These are phyloP conservation scores for Cecropterus lyciades DNA, from an alignment of 1,140 invertebrate genomes.

Conservation along the genomic window DNA sequence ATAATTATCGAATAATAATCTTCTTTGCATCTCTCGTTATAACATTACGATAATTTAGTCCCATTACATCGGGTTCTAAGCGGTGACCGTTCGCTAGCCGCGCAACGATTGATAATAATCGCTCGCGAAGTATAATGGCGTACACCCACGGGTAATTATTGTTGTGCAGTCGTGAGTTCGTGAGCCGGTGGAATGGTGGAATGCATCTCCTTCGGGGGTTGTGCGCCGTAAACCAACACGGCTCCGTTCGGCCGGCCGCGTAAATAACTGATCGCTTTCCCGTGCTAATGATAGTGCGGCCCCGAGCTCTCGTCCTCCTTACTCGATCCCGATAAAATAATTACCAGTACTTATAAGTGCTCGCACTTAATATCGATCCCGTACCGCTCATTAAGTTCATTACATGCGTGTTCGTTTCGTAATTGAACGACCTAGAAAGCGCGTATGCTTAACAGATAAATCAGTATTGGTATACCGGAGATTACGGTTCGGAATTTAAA, in stretches of 20 bases:
- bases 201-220: slow-evolving; percentile 84
- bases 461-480: not conserved
- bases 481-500: slow-evolving; percentile 38
- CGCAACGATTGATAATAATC: slow-evolving; percentile 83
- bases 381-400: slow-evolving; percentile 32
- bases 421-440: slow-evolving; percentile 12
- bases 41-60: slow-evolving; percentile 76
- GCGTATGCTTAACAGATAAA: too few relatives aligned
- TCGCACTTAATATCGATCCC: slow-evolving; percentile 52
- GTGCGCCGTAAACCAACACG: slow-evolving; percentile 77
- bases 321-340: slow-evolving; percentile 68
- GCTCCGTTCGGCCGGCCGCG: slow-evolving; percentile 55
- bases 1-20: slow-evolving; percentile 79
- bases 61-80: slow-evolving; percentile 77
- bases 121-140: slow-evolving; percentile 82
- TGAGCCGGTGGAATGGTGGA: slow-evolving; percentile 74
- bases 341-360: slow-evolving; percentile 71
- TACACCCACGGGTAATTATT: slow-evolving; percentile 84
- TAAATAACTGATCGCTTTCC: slow-evolving; percentile 80
- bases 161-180: slow-evolving; percentile 83
- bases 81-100: slow-evolving; percentile 78
- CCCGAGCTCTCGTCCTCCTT: slow-evolving; percentile 52
- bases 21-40: slow-evolving; percentile 78
- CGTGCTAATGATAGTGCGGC: slow-evolving; percentile 79
- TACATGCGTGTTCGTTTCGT: slow-evolving; percentile 29